phyloP scores from a whole-genome alignment of 1,140 invertebrate genomes.

The Trichonephila clavata region DNA sequence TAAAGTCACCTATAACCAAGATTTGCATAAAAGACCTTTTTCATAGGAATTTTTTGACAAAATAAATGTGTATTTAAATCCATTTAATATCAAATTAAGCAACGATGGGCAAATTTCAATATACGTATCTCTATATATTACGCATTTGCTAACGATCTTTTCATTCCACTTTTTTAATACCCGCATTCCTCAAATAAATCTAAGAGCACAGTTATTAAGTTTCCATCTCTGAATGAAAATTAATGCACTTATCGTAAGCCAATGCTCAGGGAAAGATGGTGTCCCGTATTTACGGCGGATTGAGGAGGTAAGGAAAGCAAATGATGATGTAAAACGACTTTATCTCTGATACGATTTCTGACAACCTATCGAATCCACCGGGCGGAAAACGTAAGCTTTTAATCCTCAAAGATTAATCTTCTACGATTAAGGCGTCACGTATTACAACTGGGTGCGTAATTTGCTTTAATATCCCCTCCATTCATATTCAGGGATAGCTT shows the following conservation, averaged over 20 bases:
- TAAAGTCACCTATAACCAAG: not conserved
- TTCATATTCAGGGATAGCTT: constrained; percentile 58
- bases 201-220: not conserved
- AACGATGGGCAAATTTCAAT: not conserved
- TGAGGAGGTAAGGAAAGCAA: constrained; percentile 20
- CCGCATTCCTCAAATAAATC: not conserved
- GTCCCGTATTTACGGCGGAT: not conserved
- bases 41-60: constrained; percentile 17
- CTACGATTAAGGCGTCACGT: constrained; percentile 63
- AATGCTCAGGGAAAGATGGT: constrained; percentile 27
- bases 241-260: constrained; percentile 54
- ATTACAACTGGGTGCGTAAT: constrained; percentile 73
- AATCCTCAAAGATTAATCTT: constrained; percentile 73
- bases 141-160: not conserved
- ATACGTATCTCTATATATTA: not conserved
- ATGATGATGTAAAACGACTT: constrained; percentile 72
- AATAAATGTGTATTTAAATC: not conserved
- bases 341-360: constrained; percentile 72
- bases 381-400: constrained; percentile 72
- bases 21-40: not conserved
- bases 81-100: not conserved
- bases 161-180: not conserved
- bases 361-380: constrained; percentile 65
- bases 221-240: constrained; percentile 33
- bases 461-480: constrained; percentile 63